These are phyloP conservation scores for Neosalanx taihuensis DNA, from an alignment of 2,797 vertebrate species.

Conservation along the genomic window DNA sequence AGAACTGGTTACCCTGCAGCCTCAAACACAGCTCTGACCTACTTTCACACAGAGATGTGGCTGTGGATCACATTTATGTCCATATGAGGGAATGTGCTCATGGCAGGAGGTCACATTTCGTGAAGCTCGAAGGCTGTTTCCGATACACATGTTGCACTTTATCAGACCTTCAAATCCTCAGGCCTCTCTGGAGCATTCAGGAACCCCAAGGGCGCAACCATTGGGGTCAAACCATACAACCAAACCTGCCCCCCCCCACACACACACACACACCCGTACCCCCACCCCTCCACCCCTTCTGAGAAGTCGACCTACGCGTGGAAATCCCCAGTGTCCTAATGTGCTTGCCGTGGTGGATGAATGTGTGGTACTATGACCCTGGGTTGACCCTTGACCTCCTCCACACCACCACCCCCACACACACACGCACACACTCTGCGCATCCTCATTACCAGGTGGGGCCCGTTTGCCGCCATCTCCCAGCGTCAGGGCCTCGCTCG, in stretches of 20 bases:
- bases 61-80: neutral
- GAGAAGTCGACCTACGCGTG: neutral
- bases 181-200: neutral
- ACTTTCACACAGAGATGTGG: neutral
- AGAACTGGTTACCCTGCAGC: neutral
- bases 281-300: neutral
- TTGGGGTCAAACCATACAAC: neutral
- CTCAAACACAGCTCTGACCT: conserved; percentile 5
- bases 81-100: conserved; percentile 5
- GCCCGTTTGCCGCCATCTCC: conserved; percentile 6
- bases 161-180: neutral
- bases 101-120: neutral
- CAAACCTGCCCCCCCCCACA: neutral
- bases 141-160: conserved; percentile 1
- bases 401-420: too few relatives aligned
- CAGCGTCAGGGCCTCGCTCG: conserved; percentile 31
- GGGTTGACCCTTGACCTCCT: too few relatives aligned
- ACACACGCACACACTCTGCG: neutral
- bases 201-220: neutral
- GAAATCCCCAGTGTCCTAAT: neutral
- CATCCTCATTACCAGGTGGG: conserved; percentile 17
- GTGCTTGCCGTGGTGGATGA: conserved; percentile 13
- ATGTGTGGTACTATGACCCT: neutral
- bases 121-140: neutral
- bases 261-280: too few relatives aligned